A percentile compares a stretch with the other conserved stretches of the same genome.
phyloP scores from a whole-genome alignment of 2,113 vertebrate species.

The Crypturellus undulatus region DNA sequence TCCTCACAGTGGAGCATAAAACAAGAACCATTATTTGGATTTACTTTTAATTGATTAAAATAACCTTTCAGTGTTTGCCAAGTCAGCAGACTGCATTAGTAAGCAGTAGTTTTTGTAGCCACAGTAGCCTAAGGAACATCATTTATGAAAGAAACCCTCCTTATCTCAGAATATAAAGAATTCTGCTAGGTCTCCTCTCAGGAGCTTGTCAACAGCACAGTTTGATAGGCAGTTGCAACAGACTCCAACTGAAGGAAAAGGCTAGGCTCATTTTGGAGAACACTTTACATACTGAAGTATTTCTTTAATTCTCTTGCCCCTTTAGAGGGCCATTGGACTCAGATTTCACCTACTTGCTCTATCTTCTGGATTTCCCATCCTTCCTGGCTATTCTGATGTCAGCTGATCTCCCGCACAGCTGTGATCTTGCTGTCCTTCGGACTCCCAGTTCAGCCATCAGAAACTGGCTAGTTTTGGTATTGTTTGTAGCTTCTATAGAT shows the following conservation, averaged over 20 bases:
- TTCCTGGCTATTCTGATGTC: not conserved
- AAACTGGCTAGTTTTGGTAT: not conserved
- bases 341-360: not conserved
- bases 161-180: not conserved
- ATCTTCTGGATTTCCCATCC: not conserved
- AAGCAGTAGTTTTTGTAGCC: not conserved
- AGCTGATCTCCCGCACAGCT: not conserved
- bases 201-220: not conserved
- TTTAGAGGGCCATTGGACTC: not conserved
- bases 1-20: not conserved
- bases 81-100: not conserved
- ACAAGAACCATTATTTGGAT: not conserved
- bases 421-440: not conserved
- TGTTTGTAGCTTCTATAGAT: not conserved
- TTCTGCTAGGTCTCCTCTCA: not conserved
- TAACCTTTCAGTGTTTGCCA: not conserved
- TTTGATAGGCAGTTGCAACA: not conserved
- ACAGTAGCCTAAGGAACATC: not conserved
- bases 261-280: not conserved
- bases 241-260: not conserved
- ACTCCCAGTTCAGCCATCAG: not conserved
- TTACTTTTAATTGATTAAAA: conserved; percentile 1
- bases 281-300: not conserved
- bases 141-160: not conserved
- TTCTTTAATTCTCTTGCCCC: not conserved